Evolutionary conservation across 2,113 vertebrate genomes (phyloP).

Genomic region (Crocuta crocuta): DNA sequence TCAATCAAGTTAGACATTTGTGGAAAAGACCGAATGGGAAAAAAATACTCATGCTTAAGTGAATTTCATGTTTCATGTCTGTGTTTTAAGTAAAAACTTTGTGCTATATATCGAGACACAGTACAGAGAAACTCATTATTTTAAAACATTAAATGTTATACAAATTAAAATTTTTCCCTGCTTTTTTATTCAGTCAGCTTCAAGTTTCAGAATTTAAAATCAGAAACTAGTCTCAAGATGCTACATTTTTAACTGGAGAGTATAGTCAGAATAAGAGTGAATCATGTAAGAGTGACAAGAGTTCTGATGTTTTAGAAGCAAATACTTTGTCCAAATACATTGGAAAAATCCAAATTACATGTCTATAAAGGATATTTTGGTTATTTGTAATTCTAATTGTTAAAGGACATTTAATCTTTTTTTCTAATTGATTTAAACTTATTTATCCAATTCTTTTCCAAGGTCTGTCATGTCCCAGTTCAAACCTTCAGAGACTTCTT

Average conservation of each 20-base stretch:
- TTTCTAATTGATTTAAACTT: neutral
- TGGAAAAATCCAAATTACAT: constrained; percentile 2
- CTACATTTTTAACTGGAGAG: neutral
- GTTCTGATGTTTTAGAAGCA: neutral
- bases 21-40: neutral
- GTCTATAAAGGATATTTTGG: constrained; percentile 5
- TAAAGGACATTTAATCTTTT: neutral
- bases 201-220: constrained; percentile 29
- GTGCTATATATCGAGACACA: neutral
- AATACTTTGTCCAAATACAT: neutral
- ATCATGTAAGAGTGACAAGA: neutral
- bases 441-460: neutral
- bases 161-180: neutral
- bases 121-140: neutral
- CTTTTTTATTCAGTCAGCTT: neutral
- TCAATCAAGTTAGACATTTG: neutral
- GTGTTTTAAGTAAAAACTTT: constrained; percentile 1
- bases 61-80: neutral
- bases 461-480: neutral
- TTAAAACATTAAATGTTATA: constrained; percentile 3
- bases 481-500: neutral
- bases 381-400: neutral
- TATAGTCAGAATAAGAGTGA: neutral
- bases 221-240: neutral
- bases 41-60: neutral